These are phyloP conservation scores for Eupithecia vulgata DNA, from an alignment of 2,888 invertebrate genomes.

Conservation along the genomic window DNA sequence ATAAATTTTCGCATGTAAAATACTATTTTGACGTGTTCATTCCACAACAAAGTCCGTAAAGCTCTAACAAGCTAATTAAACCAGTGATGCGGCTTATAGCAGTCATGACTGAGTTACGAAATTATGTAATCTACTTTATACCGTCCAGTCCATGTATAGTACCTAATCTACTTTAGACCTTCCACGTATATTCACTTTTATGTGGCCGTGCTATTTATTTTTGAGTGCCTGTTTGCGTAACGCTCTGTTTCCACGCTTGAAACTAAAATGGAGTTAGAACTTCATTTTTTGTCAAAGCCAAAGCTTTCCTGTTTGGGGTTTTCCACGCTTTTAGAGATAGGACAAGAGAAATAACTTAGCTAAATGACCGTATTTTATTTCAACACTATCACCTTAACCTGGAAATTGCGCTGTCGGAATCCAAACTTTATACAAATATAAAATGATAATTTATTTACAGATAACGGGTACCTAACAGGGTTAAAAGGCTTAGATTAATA, in stretches of 20 bases:
- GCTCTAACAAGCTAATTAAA: conserved; percentile 4
- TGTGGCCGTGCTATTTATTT: conserved; percentile 32
- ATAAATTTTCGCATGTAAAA: not conserved
- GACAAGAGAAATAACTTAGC: not conserved
- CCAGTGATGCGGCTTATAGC: conserved; percentile 13
- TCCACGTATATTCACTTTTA: conserved; percentile 30
- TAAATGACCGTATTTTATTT: not conserved
- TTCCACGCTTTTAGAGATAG: not conserved
- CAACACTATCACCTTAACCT: not conserved
- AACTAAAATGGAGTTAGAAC: conserved; percentile 5
- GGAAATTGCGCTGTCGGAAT: not conserved
- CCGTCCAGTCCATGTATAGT: not conserved
- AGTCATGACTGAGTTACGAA: not conserved
- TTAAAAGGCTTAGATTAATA: not conserved
- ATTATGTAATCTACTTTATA: conserved; percentile 22
- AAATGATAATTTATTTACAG: not conserved
- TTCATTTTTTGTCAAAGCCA: conserved; percentile 8
- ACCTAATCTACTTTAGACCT: conserved; percentile 23
- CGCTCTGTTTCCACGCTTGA: conserved; percentile 6
- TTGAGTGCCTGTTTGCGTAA: conserved; percentile 26
- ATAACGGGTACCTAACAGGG: no score
- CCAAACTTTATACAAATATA: not conserved
- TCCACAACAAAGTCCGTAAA: not conserved
- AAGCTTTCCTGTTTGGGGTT: not conserved
- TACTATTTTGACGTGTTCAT: not conserved